These are phyloP conservation scores for Numenius phaeopus DNA, from an alignment of 2,797 vertebrate species.

Conservation along the genomic window DNA sequence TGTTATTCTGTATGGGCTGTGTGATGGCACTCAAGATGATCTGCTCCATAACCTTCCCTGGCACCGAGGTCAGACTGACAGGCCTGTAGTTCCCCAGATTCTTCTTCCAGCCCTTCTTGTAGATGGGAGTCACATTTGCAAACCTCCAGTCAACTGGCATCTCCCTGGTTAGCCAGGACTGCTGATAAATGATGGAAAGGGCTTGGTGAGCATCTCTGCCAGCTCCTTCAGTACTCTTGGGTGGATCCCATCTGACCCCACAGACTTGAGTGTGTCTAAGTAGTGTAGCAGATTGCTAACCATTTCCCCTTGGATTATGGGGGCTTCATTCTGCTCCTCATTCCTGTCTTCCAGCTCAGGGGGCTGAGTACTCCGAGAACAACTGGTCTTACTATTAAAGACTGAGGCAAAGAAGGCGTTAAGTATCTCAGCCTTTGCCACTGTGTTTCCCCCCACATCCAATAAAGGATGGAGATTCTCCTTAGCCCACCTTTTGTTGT, in stretches of 20 bases:
- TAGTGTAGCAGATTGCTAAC: neutral
- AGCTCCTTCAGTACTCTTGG: neutral
- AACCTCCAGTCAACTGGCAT: neutral
- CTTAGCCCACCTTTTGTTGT: too few species aligned
- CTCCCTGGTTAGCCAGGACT: neutral
- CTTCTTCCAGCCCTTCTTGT: neutral
- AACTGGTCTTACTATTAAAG: too few species aligned
- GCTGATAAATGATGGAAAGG: neutral
- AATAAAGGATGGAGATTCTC: too few species aligned
- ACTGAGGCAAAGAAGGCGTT: too few species aligned
- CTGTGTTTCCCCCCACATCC: too few species aligned
- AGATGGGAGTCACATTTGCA: neutral
- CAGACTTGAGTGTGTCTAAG: neutral
- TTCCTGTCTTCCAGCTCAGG: too few species aligned
- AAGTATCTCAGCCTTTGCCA: too few species aligned
- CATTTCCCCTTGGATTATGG: too few species aligned
- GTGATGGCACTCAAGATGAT: too few species aligned
- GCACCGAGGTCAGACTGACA: neutral
- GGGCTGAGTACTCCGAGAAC: too few species aligned
- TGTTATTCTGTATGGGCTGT: too few species aligned
- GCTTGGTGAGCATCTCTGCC: neutral
- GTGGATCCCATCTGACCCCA: neutral
- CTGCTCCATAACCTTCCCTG: neutral
- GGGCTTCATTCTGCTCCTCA: too few species aligned
- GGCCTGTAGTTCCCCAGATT: neutral